These are phyloP conservation scores for Orthonychiurus folsomi DNA, from an alignment of 2,888 invertebrate species.

Conservation along the genomic window DNA sequence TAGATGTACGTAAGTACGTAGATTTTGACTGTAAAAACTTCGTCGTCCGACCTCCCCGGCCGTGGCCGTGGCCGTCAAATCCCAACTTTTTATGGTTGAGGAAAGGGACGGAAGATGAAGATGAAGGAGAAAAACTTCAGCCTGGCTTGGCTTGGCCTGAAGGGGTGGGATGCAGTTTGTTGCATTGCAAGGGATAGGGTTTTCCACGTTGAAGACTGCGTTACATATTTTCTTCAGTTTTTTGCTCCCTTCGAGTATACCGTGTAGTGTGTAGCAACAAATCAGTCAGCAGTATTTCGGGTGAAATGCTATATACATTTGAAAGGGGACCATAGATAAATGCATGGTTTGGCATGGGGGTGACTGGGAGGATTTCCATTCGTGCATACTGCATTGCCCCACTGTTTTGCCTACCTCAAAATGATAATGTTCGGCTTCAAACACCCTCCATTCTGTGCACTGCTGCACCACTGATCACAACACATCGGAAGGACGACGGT, in stretches of 20 bases:
- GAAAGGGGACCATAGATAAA: too few relatives aligned
- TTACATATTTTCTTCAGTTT: background rate
- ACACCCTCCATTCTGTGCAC: background rate
- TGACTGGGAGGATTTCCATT: background rate
- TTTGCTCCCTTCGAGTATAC: background rate
- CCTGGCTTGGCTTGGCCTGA: background rate
- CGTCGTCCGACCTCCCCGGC: background rate
- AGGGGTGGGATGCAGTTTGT: constrained; percentile 1
- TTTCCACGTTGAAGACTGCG: too few relatives aligned
- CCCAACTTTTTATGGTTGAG: constrained; percentile 2
- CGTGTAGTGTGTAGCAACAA: background rate
- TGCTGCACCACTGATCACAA: background rate
- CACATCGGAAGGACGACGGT: too few relatives aligned
- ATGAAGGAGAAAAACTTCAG: background rate
- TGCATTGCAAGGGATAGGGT: too few relatives aligned
- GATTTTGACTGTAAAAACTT: too few relatives aligned
- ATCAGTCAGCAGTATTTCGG: background rate
- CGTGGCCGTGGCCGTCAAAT: too few relatives aligned
- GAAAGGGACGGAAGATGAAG: background rate
- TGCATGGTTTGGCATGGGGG: too few relatives aligned
- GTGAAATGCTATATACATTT: too few relatives aligned
- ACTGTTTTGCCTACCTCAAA: background rate
- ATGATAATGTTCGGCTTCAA: background rate
- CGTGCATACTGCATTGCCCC: background rate
- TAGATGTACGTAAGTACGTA: too few relatives aligned